Conservation (phyloP, 2,797 vertebrate genomes). For the Limosa lapponica region DNA sequence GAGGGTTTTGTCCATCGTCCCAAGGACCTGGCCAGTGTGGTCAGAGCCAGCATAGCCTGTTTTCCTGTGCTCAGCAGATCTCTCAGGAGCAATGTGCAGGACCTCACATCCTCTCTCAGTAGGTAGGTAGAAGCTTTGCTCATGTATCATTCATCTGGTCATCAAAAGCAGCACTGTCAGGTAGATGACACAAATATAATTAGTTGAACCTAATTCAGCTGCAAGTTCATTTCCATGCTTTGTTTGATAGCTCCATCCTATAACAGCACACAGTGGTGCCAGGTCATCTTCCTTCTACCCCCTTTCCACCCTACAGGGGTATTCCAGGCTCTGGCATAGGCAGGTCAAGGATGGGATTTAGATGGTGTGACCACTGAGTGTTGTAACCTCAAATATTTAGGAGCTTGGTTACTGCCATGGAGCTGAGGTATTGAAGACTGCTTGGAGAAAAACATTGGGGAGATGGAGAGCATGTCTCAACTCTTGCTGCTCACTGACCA, state of each 20-base stretch:
- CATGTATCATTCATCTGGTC: background rate
- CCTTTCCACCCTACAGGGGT: background rate
- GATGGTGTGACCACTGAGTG: background rate
- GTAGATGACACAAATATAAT: background rate
- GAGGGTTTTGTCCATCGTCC: accelerated
- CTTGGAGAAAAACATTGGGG: background rate
- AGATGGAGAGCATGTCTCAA: background rate
- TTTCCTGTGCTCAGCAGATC: background rate
- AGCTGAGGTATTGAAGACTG: background rate
- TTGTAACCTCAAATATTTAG: background rate
- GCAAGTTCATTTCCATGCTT: background rate
- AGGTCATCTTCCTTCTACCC: background rate
- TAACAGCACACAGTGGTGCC: background rate
- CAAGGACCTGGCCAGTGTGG: background rate
- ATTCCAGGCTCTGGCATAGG: background rate
- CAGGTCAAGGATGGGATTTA: background rate
- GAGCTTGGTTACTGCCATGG: background rate
- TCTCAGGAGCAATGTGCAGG: background rate
- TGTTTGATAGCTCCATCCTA: background rate
- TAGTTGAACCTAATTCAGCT: background rate
- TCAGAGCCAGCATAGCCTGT: background rate
- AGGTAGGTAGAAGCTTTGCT: background rate
- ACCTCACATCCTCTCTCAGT: background rate
- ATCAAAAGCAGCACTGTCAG: background rate
- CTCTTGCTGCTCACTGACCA: background rate